Evolutionary conservation across 2,797 vertebrate genomes (phyloP).

Genomic region (Cuniculus paca): DNA sequence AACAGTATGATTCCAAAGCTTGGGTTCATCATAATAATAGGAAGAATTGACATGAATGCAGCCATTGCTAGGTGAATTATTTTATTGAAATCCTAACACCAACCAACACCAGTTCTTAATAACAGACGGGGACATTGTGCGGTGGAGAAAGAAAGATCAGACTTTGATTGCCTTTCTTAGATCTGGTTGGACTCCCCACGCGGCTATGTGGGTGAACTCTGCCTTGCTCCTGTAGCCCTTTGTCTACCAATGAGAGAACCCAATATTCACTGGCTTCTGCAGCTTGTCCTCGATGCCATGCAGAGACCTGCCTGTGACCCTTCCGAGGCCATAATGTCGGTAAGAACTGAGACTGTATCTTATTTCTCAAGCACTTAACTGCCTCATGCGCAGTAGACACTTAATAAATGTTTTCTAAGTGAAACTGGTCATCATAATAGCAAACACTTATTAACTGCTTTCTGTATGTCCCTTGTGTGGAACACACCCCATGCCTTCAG

Average conservation of each 20-base stretch:
- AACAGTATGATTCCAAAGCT: background rate
- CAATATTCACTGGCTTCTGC: background rate
- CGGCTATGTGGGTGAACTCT: background rate
- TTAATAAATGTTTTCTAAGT: background rate
- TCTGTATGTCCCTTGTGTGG: background rate
- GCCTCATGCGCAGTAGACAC: background rate
- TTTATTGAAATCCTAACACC: background rate
- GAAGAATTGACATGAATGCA: background rate
- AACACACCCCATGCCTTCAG: background rate
- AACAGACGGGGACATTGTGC: background rate
- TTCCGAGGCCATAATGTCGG: background rate
- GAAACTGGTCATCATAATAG: background rate
- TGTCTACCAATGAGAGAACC: background rate
- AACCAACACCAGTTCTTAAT: background rate
- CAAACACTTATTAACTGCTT: background rate
- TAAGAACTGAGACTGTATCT: background rate
- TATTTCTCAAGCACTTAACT: background rate
- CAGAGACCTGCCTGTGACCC: background rate
- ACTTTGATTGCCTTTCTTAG: background rate
- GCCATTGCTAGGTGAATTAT: background rate
- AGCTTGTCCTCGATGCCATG: no score
- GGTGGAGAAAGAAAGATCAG: background rate
- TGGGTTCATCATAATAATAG: background rate
- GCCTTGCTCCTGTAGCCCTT: background rate
- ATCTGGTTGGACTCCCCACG: background rate